Evolutionary conservation across 2,797 vertebrate species (phyloP), one percentile per base, ranked within the genome.

Genomic region (Leptatherina wallacei): DNA sequence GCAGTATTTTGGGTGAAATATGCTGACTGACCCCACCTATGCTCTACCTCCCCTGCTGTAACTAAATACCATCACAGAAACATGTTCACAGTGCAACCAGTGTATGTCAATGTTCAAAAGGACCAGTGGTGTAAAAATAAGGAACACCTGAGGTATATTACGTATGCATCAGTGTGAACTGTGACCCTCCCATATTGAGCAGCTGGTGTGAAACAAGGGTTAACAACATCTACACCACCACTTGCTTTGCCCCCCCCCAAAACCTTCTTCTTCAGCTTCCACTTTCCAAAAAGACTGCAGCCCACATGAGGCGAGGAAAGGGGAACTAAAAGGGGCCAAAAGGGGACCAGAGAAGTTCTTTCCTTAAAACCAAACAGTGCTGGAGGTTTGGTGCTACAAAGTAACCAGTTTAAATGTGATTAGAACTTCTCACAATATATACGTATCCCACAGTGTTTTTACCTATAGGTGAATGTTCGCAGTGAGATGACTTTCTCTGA

Each of bases 171-270:
- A 91, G 81, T 65, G 82, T 93, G 91, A 94, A 94, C 93, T 92
- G 80, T 94, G 93, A 91, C 91, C 90, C 85, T 83, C 64, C 78
- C 80, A 83, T 72, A 94, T 80, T 92, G 89, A 94, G 93, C 86
- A 92, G 86, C 90, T 94, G 92, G 93, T 95, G 94, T 94, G 92
- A 95, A 94, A 94, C 88, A 90, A 91, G 90, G 92, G 92, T 94
- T 94, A 95, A 94, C 90, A 93, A 93, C 89, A 88, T 81, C 79
- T 80, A 82, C 67, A 76, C 79, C 73, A 74, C 61, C 62, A 49
- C 77, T 84, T 54, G 29, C 73, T 47, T 67, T 20, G 4, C 58
- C 54, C 62, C 16, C 59, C 30, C 3, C 62, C 10, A 54, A 44
- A 82, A 73, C 29, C 51, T 76, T 61, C 55, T 75, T 79, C 78